Percentiles rank a stretch among this genome's conserved stretches.
These are phyloP conservation scores for Bradypodion pumilum DNA, from an alignment of 2,797 vertebrate species.

Conservation along the genomic window DNA sequence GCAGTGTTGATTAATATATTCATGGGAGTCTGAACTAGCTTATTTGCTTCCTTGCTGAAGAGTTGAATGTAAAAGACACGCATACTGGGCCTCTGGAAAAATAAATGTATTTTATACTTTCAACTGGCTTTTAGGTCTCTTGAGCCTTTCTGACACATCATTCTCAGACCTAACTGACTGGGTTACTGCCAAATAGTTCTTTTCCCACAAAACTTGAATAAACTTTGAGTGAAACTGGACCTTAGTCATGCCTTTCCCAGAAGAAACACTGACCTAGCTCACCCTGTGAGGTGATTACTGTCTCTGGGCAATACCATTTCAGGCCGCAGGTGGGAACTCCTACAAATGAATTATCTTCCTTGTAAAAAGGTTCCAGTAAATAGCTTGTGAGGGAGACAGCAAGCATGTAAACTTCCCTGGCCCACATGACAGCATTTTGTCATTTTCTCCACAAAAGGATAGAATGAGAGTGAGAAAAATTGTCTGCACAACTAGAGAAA, in stretches of 20 bases:
- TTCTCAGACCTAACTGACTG: constrained; percentile 69
- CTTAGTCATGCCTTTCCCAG: constrained; percentile 57
- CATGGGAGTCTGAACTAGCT: not conserved
- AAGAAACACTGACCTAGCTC: constrained; percentile 39
- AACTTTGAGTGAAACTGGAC: constrained; percentile 57
- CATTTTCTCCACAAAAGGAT: too few species aligned
- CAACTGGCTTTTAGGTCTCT: constrained; percentile 53
- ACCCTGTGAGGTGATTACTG: constrained; percentile 1
- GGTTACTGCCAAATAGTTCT: constrained; percentile 66
- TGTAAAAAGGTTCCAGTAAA: not conserved
- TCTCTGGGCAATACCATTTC: not conserved
- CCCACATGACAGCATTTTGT: too few species aligned
- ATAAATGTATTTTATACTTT: constrained; percentile 55
- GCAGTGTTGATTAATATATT: constrained; percentile 17
- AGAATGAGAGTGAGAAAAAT: too few species aligned
- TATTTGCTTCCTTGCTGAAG: constrained; percentile 22
- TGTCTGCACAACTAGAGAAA: too few species aligned
- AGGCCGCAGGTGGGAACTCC: not conserved
- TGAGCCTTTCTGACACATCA: constrained; percentile 59
- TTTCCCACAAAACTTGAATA: constrained; percentile 72
- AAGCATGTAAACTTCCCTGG: not conserved
- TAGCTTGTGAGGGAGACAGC: not conserved
- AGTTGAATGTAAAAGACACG: constrained; percentile 46
- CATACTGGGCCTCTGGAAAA: constrained; percentile 42
- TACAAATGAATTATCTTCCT: not conserved